A percentile compares a stretch with the other conserved stretches of the same genome.
Conservation (phyloP, 2,888 invertebrate species). For the Acanthopleura granulata region DNA sequence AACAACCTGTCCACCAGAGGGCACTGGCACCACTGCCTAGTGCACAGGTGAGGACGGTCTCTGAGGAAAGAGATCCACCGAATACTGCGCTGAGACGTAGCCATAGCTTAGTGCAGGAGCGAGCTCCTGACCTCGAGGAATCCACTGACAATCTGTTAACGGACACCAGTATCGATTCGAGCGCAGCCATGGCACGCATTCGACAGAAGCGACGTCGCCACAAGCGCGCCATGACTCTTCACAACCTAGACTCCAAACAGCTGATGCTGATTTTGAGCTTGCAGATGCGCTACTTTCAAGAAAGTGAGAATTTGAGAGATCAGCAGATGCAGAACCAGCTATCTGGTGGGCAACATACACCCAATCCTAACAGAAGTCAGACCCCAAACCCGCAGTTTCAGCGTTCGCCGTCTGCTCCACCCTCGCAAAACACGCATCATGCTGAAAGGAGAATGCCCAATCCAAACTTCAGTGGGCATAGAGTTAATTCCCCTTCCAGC, state of each 20-base stretch:
- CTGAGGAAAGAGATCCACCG: background rate
- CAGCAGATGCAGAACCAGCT: background rate
- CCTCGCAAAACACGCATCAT: background rate
- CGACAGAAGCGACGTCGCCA: slow-evolving; percentile 45
- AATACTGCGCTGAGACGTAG: slow-evolving; percentile 3
- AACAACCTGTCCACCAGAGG: background rate
- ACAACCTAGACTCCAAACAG: slow-evolving; percentile 55
- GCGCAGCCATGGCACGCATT: background rate
- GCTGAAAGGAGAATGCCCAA: background rate
- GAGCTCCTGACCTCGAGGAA: background rate
- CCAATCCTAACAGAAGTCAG: background rate
- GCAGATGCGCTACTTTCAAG: slow-evolving; percentile 58
- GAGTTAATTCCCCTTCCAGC: background rate
- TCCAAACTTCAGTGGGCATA: background rate
- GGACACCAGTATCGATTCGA: background rate
- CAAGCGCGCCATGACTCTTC: slow-evolving; percentile 53
- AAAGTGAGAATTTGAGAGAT: slow-evolving; percentile 27
- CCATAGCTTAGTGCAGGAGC: background rate
- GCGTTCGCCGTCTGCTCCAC: background rate
- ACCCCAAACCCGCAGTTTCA: background rate
- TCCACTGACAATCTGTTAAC: slow-evolving; percentile 6
- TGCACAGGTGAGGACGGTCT: background rate
- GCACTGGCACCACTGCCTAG: background rate
- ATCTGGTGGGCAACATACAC: background rate
- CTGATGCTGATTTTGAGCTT: slow-evolving; percentile 54